These are phyloP conservation scores for Drosophila ustulata DNA, from an alignment of 2,888 invertebrate species.

Conservation along the genomic window DNA sequence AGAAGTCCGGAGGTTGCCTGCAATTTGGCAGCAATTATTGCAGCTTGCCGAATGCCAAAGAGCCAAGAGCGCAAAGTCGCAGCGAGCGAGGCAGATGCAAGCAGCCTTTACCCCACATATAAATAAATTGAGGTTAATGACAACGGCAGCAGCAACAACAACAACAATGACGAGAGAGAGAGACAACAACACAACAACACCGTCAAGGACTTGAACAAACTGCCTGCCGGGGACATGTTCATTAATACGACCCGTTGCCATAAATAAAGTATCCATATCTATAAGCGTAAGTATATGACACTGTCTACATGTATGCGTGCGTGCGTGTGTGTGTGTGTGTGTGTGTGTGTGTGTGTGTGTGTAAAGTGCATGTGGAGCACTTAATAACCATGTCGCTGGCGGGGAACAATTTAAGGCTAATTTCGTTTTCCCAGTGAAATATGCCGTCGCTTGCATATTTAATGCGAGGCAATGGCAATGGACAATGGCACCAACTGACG, in stretches of 20 bases:
- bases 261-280: constrained; percentile 64
- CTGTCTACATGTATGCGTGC: constrained; percentile 9
- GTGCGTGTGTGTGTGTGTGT: constrained; percentile 4
- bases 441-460: constrained; percentile 71
- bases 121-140: constrained; percentile 69
- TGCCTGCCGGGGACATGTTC: constrained; percentile 47
- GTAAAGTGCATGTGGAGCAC: constrained; percentile 52
- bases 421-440: constrained; percentile 72
- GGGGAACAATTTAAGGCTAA: constrained; percentile 75
- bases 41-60: constrained; percentile 69
- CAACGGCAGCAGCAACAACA: constrained; percentile 33
- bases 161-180: constrained; percentile 5
- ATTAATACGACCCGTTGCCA: constrained; percentile 52
- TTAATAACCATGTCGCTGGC: constrained; percentile 68
- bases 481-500: constrained; percentile 29
- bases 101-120: constrained; percentile 40
- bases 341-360: constrained; percentile 4
- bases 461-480: constrained; percentile 41
- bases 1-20: constrained; percentile 39
- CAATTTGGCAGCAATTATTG: constrained; percentile 81
- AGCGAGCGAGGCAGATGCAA: constrained; percentile 22
- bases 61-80: constrained; percentile 46
- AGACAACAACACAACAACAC: constrained; percentile 5
- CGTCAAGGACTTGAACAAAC: constrained; percentile 26
- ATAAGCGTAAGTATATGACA: constrained; percentile 39